These are phyloP conservation scores for Pseudochirops cupreus DNA, from an alignment of 2,797 vertebrate genomes.

Conservation along the genomic window DNA sequence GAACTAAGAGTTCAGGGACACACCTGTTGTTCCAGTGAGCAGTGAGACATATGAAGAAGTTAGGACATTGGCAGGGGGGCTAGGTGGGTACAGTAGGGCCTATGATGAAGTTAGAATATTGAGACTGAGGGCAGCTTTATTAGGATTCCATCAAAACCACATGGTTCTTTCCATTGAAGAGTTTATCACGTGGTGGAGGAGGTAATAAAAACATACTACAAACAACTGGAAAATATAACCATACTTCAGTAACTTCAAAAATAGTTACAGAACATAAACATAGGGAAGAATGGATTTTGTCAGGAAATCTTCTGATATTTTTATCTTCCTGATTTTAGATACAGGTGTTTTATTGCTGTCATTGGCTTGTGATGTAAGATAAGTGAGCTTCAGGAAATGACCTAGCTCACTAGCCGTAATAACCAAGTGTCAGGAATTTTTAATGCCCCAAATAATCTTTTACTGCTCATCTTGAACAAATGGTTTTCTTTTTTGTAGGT, in stretches of 20 bases:
- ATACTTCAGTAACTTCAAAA: not conserved
- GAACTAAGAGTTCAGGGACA: too few relatives aligned
- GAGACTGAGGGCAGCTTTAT: too few relatives aligned
- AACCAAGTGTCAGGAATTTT: not conserved
- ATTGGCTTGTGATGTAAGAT: not conserved
- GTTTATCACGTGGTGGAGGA: not conserved
- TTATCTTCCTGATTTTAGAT: not conserved
- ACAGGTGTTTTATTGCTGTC: not conserved
- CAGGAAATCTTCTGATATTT: not conserved
- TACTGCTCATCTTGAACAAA: not conserved
- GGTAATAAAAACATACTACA: not conserved
- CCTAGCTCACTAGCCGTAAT: not conserved
- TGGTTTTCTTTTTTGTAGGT: constrained; percentile 84
- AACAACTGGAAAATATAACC: not conserved
- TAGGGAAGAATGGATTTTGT: not conserved
- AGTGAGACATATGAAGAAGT: too few relatives aligned
- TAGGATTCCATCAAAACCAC: not conserved
- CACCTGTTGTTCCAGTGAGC: too few relatives aligned
- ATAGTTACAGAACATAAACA: not conserved
- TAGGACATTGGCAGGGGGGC: too few relatives aligned
- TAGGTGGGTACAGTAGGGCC: too few relatives aligned
- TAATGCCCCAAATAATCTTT: not conserved
- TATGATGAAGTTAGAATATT: too few relatives aligned
- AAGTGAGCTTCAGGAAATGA: not conserved
- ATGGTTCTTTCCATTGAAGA: not conserved